A percentile compares a stretch with the other conserved stretches of the same genome.
Conservation (phyloP, 2,888 invertebrate genomes). For the Chaetoderma sp. region DNA sequence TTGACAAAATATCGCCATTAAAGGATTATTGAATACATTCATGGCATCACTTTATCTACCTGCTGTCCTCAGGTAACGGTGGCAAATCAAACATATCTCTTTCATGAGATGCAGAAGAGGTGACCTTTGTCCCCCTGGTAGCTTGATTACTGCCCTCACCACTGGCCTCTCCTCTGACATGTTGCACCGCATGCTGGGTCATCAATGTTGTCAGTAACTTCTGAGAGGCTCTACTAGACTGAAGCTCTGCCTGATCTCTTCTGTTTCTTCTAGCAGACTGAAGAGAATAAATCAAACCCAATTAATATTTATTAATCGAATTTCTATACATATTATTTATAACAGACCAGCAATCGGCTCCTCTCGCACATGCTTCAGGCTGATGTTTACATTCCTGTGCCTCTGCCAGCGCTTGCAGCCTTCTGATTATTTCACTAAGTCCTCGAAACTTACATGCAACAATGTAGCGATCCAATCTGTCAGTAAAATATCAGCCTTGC, state of each 20-base stretch:
- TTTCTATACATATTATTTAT: no score
- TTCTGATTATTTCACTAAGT: no score
- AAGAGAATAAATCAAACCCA: not conserved
- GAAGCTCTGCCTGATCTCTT: constrained; percentile 79
- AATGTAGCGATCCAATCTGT: no score
- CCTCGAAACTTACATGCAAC: no score
- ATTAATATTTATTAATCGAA: not conserved
- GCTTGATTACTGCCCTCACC: constrained; percentile 17
- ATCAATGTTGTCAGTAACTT: constrained; percentile 81
- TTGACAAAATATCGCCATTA: not conserved
- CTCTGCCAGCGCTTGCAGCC: no score
- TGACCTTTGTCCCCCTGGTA: not conserved
- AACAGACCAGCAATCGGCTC: no score
- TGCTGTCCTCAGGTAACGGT: constrained; percentile 58
- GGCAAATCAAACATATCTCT: constrained; percentile 68
- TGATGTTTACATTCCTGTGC: no score
- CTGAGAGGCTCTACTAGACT: constrained; percentile 81
- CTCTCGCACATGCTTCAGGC: no score
- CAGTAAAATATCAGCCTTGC: no score
- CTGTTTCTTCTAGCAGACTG: constrained; percentile 80
- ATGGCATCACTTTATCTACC: not conserved
- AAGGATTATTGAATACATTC: not conserved
- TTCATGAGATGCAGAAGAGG: constrained; percentile 37
- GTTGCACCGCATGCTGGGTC: constrained; percentile 81
- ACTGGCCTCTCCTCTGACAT: constrained; percentile 47